Evolutionary conservation across 2,113 vertebrate genomes (phyloP).

Genomic region (Tachysurus fulvidraco): DNA sequence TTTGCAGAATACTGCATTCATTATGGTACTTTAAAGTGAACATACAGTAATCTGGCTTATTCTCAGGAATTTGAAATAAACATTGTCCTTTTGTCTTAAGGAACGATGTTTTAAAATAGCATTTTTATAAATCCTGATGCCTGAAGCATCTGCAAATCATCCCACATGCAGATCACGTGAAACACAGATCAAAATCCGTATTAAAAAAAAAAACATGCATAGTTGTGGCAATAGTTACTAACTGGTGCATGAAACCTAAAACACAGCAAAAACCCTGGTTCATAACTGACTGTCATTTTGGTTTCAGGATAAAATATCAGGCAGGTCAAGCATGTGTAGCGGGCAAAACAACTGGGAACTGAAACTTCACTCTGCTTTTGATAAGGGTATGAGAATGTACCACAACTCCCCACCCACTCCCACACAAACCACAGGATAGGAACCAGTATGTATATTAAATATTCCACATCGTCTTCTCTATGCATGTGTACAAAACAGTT

Average conservation of each 20-base stretch:
- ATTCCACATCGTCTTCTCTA: neutral
- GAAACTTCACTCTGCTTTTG: neutral
- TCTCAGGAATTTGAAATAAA: neutral
- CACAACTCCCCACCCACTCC: neutral
- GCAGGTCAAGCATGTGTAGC: neutral
- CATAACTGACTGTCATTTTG: neutral
- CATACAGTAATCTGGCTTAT: too few relatives aligned
- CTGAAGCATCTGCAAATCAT: neutral
- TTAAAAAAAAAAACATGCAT: neutral
- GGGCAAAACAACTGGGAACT: neutral
- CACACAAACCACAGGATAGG: neutral
- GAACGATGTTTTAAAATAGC: neutral
- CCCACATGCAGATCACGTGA: neutral
- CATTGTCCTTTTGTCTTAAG: neutral
- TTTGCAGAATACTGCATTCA: neutral
- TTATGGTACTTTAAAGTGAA: too few relatives aligned
- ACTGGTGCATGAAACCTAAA: neutral
- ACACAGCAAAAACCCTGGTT: neutral
- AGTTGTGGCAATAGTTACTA: neutral
- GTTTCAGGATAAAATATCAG: neutral
- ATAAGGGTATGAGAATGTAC: neutral
- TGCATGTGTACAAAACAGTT: neutral
- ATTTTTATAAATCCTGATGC: neutral
- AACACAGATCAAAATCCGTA: neutral
- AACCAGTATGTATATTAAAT: neutral